These are phyloP conservation scores for Aphidius gifuensis DNA, from an alignment of 1,140 invertebrate genomes.

Conservation along the genomic window DNA sequence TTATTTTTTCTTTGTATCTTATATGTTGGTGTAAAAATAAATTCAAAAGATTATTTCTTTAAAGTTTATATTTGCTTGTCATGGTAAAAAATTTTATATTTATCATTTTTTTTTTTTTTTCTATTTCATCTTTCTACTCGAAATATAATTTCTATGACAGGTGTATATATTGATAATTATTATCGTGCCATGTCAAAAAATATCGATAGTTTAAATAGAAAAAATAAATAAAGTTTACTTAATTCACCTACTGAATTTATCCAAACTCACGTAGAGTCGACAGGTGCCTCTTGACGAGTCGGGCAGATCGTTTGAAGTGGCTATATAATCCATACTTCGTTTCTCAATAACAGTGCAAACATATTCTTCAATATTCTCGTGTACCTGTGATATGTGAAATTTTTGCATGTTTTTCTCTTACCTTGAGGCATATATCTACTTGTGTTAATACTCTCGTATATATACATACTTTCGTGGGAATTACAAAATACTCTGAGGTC, in stretches of 20 bases:
- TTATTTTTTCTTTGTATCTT: no score
- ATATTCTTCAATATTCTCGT: conserved; percentile 22
- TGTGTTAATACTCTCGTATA: conserved; percentile 3
- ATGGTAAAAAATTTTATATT: no score
- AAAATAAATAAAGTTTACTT: not conserved
- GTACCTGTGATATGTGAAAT: conserved; percentile 6
- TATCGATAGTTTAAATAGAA: conserved; percentile 17
- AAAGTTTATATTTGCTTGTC: no score
- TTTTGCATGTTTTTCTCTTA: conserved; percentile 22
- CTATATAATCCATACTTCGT: conserved; percentile 25
- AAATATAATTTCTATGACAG: not conserved
- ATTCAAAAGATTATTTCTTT: no score
- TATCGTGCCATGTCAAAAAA: conserved; percentile 15
- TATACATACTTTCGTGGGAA: not conserved
- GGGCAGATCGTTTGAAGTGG: conserved; percentile 30
- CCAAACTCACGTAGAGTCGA: conserved; percentile 24
- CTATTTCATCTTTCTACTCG: no score
- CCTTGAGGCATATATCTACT: not conserved
- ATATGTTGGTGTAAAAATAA: no score
- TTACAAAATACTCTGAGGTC: not conserved
- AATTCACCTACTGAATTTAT: conserved; percentile 26
- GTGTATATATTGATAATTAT: conserved; percentile 8
- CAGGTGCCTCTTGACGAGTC: conserved; percentile 27
- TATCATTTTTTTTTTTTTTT: no score
- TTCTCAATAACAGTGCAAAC: conserved; percentile 24